phyloP scores from a whole-genome alignment of 2,113 vertebrate species.

The Perca schrenkii region DNA sequence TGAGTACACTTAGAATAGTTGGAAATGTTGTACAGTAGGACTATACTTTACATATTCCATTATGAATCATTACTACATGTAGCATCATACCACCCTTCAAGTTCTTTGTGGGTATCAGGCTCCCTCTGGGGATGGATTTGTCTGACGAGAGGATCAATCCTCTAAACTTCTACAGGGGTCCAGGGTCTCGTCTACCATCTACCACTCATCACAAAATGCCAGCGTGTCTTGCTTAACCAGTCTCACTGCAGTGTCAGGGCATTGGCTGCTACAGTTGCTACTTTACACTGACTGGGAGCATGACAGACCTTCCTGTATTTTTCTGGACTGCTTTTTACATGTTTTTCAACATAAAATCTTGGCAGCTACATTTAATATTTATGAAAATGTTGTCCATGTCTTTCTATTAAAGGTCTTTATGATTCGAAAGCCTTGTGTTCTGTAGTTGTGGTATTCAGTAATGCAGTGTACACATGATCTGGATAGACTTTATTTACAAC shows the following conservation, averaged over 20 bases:
- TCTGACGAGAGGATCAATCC: neutral
- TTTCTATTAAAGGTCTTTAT: slow-evolving; percentile 87
- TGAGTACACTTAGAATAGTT: slow-evolving; percentile 52
- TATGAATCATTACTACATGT: slow-evolving; percentile 44
- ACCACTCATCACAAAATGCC: slow-evolving; percentile 61
- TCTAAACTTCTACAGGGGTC: neutral
- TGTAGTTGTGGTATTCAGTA: slow-evolving; percentile 1
- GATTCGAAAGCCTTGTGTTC: slow-evolving; percentile 53
- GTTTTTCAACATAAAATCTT: slow-evolving; percentile 82
- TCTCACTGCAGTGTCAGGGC: slow-evolving; percentile 36
- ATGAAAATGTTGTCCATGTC: slow-evolving; percentile 84
- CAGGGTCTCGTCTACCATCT: slow-evolving; percentile 46
- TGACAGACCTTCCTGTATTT: slow-evolving; percentile 59
- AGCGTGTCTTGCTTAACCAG: slow-evolving; percentile 58
- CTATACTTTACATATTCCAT: slow-evolving; percentile 30
- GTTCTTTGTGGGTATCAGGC: slow-evolving; percentile 21
- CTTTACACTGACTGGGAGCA: slow-evolving; percentile 43
- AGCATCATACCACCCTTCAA: slow-evolving; percentile 8
- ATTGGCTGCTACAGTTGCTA: slow-evolving; percentile 25
- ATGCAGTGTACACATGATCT: neutral
- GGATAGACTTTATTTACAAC: slow-evolving; percentile 48
- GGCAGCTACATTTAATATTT: slow-evolving; percentile 88
- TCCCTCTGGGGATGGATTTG: slow-evolving; percentile 24
- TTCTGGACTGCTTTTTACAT: slow-evolving; percentile 81
- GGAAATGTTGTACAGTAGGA: slow-evolving; percentile 57